Evolutionary conservation across 1,140 invertebrate genomes (phyloP).

Genomic region (Drosophila bocki): DNA sequence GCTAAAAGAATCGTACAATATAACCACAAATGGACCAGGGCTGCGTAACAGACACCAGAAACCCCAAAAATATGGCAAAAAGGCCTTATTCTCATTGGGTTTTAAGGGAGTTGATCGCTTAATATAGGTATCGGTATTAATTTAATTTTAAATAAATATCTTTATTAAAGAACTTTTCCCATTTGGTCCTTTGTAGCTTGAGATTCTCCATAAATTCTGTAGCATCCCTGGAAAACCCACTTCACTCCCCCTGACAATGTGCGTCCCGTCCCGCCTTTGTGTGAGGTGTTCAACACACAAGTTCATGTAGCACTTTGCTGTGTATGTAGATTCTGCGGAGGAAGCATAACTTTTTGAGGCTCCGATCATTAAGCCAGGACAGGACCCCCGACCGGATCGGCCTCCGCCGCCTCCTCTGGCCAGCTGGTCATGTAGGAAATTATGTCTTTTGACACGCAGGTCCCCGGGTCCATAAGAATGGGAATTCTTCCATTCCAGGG

Average conservation of each 20-base stretch:
- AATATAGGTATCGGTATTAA: not conserved
- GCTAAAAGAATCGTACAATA: constrained; percentile 60
- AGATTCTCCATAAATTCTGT: not conserved
- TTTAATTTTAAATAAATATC: not conserved
- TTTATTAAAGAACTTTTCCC: no score
- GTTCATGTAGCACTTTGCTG: constrained; percentile 70
- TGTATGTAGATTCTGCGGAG: constrained; percentile 66
- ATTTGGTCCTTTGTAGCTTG: not conserved
- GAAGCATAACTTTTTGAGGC: constrained; percentile 63
- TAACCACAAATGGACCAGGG: constrained; percentile 50
- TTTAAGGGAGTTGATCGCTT: not conserved
- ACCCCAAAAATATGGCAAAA: not conserved
- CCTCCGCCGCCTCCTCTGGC: constrained; percentile 10
- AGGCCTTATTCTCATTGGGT: not conserved
- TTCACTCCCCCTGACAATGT: not conserved
- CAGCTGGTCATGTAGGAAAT: constrained; percentile 71
- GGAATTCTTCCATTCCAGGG: constrained; percentile 41
- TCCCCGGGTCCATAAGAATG: constrained; percentile 29
- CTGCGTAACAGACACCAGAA: constrained; percentile 1
- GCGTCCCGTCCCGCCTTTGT: constrained; percentile 4
- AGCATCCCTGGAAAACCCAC: constrained; percentile 11
- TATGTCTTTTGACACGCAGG: constrained; percentile 81
- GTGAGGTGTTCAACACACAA: constrained; percentile 58
- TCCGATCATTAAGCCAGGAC: constrained; percentile 59
- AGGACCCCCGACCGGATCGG: constrained; percentile 42